Evolutionary conservation across 2,113 vertebrate species (phyloP).

Genomic region (Peromyscus californicus): DNA sequence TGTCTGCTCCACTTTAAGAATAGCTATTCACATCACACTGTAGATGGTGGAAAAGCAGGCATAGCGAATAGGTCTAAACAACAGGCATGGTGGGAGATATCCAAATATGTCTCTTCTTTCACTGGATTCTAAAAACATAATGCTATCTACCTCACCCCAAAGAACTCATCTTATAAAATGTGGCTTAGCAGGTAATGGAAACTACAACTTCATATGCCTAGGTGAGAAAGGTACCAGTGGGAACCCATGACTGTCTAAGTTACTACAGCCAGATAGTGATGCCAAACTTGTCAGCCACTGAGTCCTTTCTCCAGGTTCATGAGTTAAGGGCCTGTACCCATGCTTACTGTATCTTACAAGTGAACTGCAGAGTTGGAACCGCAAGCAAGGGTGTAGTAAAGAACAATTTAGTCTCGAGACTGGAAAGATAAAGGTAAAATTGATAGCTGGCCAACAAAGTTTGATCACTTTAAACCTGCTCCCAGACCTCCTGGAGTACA

Average conservation of each 20-base stretch:
- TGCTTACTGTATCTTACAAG: not conserved
- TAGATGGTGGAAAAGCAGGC: not conserved
- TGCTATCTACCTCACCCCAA: not conserved
- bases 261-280: not conserved
- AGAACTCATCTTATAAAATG: conserved; percentile 48
- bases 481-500: not conserved
- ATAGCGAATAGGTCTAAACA: not conserved
- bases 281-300: not conserved
- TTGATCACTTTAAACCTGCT: not conserved
- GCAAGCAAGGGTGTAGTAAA: not conserved
- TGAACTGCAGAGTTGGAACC: not conserved
- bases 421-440: not conserved
- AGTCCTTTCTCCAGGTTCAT: not conserved
- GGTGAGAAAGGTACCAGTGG: not conserved
- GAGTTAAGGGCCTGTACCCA: not conserved
- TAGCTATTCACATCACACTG: conserved; percentile 17
- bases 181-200: not conserved
- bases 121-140: conserved; percentile 16
- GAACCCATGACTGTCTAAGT: not conserved
- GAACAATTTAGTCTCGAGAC: not conserved
- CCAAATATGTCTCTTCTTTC: conserved; percentile 43
- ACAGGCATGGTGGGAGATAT: not conserved
- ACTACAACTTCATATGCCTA: not conserved
- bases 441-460: not conserved
- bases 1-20: not conserved